phyloP scores from a whole-genome alignment of 2,888 invertebrate genomes.

The Neelides folsomi region DNA sequence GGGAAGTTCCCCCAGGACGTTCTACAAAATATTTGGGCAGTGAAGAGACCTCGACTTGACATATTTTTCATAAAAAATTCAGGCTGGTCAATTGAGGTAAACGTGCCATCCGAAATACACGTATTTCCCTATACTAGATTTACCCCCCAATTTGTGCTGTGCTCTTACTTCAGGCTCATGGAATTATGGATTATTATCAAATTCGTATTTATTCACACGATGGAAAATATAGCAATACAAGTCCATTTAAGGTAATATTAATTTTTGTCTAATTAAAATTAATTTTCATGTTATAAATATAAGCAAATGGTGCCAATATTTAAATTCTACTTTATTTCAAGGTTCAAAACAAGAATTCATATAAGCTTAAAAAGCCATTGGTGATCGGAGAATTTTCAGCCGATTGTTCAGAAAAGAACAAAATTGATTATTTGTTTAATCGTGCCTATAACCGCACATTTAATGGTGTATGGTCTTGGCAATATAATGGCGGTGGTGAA shows the following conservation, averaged over 20 bases:
- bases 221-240: no score
- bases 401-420: slow-evolving; percentile 23
- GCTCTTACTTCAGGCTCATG: no score
- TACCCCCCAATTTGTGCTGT: no score
- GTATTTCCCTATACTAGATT: no score
- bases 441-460: slow-evolving; percentile 27
- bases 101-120: no score
- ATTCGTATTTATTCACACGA: neutral
- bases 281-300: neutral
- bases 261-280: no score
- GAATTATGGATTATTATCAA: neutral
- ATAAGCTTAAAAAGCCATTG: slow-evolving; percentile 32
- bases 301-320: neutral
- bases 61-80: no score
- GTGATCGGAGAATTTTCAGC: slow-evolving; percentile 34
- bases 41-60: no score
- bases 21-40: no score
- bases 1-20: no score
- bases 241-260: slow-evolving; percentile 6
- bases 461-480: slow-evolving; percentile 31
- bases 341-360: slow-evolving; percentile 11
- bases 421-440: slow-evolving; percentile 22
- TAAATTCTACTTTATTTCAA: neutral
- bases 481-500: slow-evolving; percentile 29
- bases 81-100: no score